These are phyloP conservation scores for Melinopterus prodromus DNA, from an alignment of 2,888 invertebrate genomes.

Conservation along the genomic window DNA sequence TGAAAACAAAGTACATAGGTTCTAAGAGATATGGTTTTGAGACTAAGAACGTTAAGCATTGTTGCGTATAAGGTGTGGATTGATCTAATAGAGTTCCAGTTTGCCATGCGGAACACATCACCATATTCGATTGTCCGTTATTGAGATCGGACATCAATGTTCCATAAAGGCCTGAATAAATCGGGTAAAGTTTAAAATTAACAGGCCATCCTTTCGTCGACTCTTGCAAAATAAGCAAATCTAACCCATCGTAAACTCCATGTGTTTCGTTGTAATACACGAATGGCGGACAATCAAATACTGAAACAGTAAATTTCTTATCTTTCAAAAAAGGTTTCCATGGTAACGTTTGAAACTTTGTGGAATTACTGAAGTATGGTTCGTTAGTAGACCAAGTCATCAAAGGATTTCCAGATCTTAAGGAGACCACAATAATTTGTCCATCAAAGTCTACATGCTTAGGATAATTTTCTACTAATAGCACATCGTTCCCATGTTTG, in stretches of 20 bases:
- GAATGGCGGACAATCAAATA: constrained; percentile 20
- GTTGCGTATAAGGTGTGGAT: constrained; percentile 34
- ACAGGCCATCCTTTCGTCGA: constrained; percentile 20
- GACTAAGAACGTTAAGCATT: constrained; percentile 39
- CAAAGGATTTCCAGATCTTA: neutral
- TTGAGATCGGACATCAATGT: neutral
- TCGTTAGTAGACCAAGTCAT: neutral
- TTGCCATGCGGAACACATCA: neutral
- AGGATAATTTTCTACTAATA: neutral
- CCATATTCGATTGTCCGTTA: neutral
- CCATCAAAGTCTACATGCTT: neutral
- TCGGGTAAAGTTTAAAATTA: neutral
- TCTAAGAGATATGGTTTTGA: constrained; percentile 34
- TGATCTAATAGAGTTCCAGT: neutral
- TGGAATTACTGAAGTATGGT: neutral
- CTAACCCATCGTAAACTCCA: constrained; percentile 10
- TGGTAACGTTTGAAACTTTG: neutral
- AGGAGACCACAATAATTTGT: neutral
- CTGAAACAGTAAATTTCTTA: neutral
- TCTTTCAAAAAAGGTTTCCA: neutral
- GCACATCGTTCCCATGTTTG: neutral
- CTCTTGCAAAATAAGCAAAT: constrained; percentile 12
- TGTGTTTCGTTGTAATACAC: constrained; percentile 7
- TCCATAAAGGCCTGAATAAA: neutral
- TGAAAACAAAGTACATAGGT: constrained; percentile 29